Conservation (phyloP, 1,140 invertebrate genomes). For the Megalopta genalis region DNA sequence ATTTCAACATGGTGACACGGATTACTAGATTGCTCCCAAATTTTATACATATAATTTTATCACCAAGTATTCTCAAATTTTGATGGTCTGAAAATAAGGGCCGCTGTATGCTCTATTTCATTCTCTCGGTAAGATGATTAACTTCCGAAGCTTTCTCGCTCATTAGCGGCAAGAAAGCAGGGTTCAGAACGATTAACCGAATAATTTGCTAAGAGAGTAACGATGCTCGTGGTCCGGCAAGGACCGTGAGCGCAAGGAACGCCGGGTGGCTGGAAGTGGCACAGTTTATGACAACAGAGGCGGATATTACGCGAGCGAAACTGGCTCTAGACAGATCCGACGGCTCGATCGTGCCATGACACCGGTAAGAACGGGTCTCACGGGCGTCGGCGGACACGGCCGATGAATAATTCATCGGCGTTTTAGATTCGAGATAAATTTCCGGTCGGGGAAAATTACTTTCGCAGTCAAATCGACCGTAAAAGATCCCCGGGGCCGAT, state of each 20-base stretch:
- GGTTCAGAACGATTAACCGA: too few species aligned
- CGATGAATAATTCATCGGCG: slow-evolving; percentile 40
- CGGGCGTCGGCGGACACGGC: not conserved
- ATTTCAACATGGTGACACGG: too few species aligned
- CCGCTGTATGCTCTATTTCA: too few species aligned
- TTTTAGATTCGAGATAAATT: slow-evolving; percentile 33
- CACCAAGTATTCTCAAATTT: too few species aligned
- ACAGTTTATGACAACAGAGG: slow-evolving; percentile 1
- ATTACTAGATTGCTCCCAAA: too few species aligned
- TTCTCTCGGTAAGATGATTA: too few species aligned
- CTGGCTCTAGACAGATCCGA: not conserved
- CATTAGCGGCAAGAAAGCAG: too few species aligned
- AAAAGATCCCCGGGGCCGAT: not conserved
- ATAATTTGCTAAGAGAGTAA: too few species aligned
- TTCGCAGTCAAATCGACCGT: slow-evolving; percentile 21
- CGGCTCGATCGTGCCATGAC: not conserved
- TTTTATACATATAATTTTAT: too few species aligned
- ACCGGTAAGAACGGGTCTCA: slow-evolving; percentile 13
- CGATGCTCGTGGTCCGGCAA: too few species aligned
- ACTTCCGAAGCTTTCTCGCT: too few species aligned
- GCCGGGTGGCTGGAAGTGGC: not conserved
- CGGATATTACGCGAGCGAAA: slow-evolving; percentile 5
- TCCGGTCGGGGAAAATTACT: slow-evolving; percentile 19
- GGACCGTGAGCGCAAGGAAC: not conserved
- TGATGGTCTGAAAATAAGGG: too few species aligned